These are phyloP conservation scores for Rhagophthalmus giganteus DNA, from an alignment of 2,888 invertebrate genomes.

Conservation along the genomic window DNA sequence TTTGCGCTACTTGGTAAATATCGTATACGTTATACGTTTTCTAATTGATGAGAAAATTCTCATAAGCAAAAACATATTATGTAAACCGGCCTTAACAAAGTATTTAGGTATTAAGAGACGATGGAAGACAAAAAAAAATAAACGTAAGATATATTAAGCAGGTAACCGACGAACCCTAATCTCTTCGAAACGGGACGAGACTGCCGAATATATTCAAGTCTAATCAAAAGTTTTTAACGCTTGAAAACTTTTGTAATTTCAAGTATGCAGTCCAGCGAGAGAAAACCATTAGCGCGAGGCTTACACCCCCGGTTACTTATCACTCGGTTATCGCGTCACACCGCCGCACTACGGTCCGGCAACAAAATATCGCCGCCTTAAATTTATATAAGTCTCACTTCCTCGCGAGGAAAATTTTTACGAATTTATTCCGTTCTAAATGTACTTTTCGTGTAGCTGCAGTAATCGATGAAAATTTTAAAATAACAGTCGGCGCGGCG, in stretches of 20 bases:
- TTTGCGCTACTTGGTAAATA: too few relatives aligned
- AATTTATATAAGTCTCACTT: too few relatives aligned
- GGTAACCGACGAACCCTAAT: conserved; percentile 3
- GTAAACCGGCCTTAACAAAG: too few relatives aligned
- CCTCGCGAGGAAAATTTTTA: too few relatives aligned
- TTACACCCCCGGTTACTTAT: conserved; percentile 19
- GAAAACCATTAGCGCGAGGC: conserved; percentile 31
- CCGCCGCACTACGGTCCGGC: conserved; percentile 5
- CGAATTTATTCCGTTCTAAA: too few relatives aligned
- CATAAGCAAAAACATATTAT: too few relatives aligned
- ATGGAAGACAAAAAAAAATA: not conserved
- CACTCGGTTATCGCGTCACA: conserved; percentile 29
- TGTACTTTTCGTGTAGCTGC: too few relatives aligned
- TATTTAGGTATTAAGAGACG: not conserved
- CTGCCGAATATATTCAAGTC: conserved; percentile 32
- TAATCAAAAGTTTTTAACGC: conserved; percentile 39
- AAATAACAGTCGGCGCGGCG: too few relatives aligned
- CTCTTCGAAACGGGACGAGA: conserved; percentile 23
- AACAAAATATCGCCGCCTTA: conserved; percentile 9
- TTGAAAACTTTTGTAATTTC: conserved; percentile 38
- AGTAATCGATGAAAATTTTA: too few relatives aligned
- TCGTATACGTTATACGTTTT: too few relatives aligned
- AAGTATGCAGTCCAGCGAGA: conserved; percentile 34
- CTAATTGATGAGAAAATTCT: too few relatives aligned
- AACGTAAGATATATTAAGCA: not conserved